A percentile compares a stretch with the other conserved stretches of the same genome.
These are phyloP conservation scores for Spinus pinus DNA, from an alignment of 2,797 vertebrate genomes.

Conservation along the genomic window DNA sequence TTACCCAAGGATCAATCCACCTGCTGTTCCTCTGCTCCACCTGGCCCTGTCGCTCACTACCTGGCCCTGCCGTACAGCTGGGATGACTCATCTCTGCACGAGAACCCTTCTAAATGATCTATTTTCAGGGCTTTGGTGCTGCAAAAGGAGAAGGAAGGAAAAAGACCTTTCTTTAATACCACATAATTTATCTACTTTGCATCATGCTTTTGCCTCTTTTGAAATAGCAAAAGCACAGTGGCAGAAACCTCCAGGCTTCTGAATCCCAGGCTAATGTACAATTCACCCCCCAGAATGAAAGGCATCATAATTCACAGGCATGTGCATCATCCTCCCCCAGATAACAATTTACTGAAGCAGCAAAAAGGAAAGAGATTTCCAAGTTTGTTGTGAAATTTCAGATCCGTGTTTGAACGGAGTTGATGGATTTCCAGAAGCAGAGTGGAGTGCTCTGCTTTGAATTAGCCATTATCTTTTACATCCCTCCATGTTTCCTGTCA, in stretches of 20 bases:
- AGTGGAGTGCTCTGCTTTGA: constrained; percentile 64
- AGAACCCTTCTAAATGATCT: not conserved
- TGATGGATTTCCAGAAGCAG: constrained; percentile 60
- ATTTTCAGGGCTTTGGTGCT: not conserved
- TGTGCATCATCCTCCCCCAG: constrained; percentile 7
- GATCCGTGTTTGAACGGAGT: not conserved
- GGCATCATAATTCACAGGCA: constrained; percentile 20
- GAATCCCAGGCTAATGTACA: not conserved
- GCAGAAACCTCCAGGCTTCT: not conserved
- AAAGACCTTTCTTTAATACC: not conserved
- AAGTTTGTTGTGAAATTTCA: constrained; percentile 42
- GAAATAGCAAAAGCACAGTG: not conserved
- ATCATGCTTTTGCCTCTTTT: not conserved
- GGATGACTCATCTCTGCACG: not conserved
- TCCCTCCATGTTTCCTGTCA: constrained; percentile 64
- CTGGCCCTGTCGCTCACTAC: constrained; percentile 67
- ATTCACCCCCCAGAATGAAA: not conserved
- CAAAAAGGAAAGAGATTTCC: not conserved
- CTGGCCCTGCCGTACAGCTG: not conserved
- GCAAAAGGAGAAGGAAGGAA: not conserved
- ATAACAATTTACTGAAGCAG: constrained; percentile 37
- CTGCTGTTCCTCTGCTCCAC: constrained; percentile 83
- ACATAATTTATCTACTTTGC: not conserved
- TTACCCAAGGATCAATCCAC: constrained; percentile 84
- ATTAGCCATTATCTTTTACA: constrained; percentile 70